Evolutionary conservation across 2,888 invertebrate species (phyloP).

Genomic region (Epirrhoe tristata): DNA sequence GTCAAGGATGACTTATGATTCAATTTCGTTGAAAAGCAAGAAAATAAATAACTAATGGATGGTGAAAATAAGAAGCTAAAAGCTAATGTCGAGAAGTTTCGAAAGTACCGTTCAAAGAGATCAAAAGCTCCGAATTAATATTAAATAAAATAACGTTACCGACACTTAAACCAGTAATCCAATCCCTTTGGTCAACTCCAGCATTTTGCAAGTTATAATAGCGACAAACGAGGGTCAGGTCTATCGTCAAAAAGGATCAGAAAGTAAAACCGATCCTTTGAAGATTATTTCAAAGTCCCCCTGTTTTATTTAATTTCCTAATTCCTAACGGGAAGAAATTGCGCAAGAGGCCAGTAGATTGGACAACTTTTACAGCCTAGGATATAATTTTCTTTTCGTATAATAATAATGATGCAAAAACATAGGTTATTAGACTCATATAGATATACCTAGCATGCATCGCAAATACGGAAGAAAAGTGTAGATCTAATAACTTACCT

Average conservation of each 20-base stretch:
- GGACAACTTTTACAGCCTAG: conserved; percentile 17
- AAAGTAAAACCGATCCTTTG: conserved; percentile 44
- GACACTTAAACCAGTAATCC: conserved; percentile 46
- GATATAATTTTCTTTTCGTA: conserved; percentile 15
- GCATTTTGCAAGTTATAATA: conserved; percentile 45
- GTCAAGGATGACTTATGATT: no score
- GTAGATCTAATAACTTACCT: no score
- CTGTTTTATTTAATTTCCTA: conserved; percentile 38
- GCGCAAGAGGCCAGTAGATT: conserved; percentile 19
- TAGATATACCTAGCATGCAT: no score
- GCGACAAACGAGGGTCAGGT: conserved; percentile 45
- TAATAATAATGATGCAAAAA: not conserved
- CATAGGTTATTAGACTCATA: no score
- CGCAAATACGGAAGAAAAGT: no score
- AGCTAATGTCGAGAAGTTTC: conserved; percentile 7
- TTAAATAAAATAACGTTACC: conserved; percentile 31
- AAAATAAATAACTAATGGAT: not conserved
- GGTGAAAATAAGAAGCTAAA: conserved; percentile 5
- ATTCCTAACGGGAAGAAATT: conserved; percentile 32
- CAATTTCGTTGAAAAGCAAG: no score
- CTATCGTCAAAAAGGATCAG: conserved; percentile 45
- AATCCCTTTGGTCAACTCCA: conserved; percentile 45
- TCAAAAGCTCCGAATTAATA: not conserved
- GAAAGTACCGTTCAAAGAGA: conserved; percentile 3
- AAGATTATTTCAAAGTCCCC: conserved; percentile 38